Evolutionary conservation across 1,140 invertebrate species (phyloP).

Genomic region (Papilio glaucus): DNA sequence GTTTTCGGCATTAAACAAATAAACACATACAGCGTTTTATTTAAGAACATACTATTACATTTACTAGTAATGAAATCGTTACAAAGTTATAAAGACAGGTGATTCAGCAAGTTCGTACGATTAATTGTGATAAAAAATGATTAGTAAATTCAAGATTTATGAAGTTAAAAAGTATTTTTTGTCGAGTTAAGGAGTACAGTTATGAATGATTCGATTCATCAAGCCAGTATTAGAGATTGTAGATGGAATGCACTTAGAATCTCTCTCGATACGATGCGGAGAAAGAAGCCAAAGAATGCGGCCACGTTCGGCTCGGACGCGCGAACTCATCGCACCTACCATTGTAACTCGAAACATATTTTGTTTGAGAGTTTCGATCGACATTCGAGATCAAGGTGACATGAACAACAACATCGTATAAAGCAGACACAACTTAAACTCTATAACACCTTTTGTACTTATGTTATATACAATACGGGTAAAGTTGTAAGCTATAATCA

Average conservation of each 20-base stretch:
- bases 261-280: slow-evolving; percentile 51
- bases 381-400: not conserved
- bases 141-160: too few species aligned
- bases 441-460: too few species aligned
- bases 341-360: not conserved
- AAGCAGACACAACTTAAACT: too few species aligned
- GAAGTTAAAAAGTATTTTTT: not conserved
- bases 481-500: too few species aligned
- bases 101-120: too few species aligned
- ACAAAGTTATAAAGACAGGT: not conserved
- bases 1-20: too few species aligned
- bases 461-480: too few species aligned
- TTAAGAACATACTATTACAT: too few species aligned
- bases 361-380: slow-evolving; percentile 7
- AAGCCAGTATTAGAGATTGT: slow-evolving; percentile 16
- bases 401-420: too few species aligned
- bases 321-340: slow-evolving; percentile 16
- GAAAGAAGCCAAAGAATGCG: slow-evolving; percentile 57
- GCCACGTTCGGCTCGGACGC: slow-evolving; percentile 22
- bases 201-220: slow-evolving; percentile 23
- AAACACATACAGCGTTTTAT: too few species aligned
- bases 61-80: too few species aligned
- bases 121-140: too few species aligned
- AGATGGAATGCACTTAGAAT: slow-evolving; percentile 64
- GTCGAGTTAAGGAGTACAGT: slow-evolving; percentile 10